A percentile compares a stretch with the other conserved stretches of the same genome.
These are phyloP conservation scores for Alviniconcha strummeri DNA, from an alignment of 2,888 invertebrate genomes.

Conservation along the genomic window DNA sequence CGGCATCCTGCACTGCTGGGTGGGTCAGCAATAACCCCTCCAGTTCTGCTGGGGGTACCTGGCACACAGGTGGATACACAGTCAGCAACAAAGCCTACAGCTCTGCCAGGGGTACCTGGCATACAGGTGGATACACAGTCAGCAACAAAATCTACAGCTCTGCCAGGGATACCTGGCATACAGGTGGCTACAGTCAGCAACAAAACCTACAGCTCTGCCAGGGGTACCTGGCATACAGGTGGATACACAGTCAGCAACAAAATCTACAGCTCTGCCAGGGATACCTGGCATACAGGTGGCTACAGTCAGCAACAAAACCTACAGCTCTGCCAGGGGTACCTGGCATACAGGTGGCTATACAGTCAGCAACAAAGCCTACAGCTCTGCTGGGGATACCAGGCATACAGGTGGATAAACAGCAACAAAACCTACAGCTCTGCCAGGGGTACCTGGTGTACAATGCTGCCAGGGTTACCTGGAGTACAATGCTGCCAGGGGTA, in stretches of 20 bases:
- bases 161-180: conserved; percentile 85
- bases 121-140: conserved; percentile 62
- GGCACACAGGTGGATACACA: not conserved
- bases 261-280: conserved; percentile 90
- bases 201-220: conserved; percentile 89
- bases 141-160: conserved; percentile 88
- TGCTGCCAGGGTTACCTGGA: no score
- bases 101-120: conserved; percentile 89
- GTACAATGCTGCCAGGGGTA: conserved; percentile 92
- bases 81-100: conserved; percentile 86
- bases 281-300: conserved; percentile 77
- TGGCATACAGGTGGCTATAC: no score
- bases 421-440: conserved; percentile 90
- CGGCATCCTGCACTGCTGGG: conserved; percentile 84
- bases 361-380: not conserved
- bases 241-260: conserved; percentile 78
- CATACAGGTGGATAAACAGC: not conserved
- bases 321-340: conserved; percentile 77
- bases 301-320: not conserved
- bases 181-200: conserved; percentile 76
- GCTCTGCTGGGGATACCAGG: conserved; percentile 77
- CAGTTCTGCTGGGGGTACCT: conserved; percentile 92
- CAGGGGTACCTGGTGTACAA: conserved; percentile 77
- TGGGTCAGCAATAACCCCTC: conserved; percentile 86
- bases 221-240: conserved; percentile 80